These are phyloP conservation scores for Pan paniscus DNA, from an alignment of 2,113 vertebrate genomes.

Conservation along the genomic window DNA sequence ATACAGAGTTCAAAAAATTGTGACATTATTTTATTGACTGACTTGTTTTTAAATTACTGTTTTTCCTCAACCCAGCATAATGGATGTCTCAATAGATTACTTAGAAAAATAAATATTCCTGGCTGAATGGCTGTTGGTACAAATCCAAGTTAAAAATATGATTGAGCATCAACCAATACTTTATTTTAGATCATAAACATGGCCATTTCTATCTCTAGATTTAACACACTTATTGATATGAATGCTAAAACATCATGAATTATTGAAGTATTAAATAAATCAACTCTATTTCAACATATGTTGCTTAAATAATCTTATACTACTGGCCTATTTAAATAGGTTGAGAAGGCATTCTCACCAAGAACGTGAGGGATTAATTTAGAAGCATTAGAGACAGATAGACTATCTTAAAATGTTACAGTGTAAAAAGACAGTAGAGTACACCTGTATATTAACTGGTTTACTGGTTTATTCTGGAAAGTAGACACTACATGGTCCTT, in stretches of 20 bases:
- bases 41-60: background rate
- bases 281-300: background rate
- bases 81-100: background rate
- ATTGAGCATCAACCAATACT: background rate
- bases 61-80: background rate
- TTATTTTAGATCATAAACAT: background rate
- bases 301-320: background rate
- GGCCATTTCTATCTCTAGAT: background rate
- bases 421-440: background rate
- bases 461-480: background rate
- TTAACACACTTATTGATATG: background rate
- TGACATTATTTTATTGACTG: background rate
- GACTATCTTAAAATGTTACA: background rate
- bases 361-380: background rate
- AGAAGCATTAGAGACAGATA: background rate
- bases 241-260: background rate
- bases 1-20: background rate
- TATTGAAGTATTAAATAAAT: background rate
- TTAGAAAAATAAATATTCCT: background rate
- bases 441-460: background rate
- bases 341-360: background rate
- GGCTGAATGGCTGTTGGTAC: background rate
- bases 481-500: background rate
- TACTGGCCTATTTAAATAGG: background rate
- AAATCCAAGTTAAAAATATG: background rate